Conservation (phyloP, 2,113 vertebrate species). For the Phylloscopus trochilus region DNA sequence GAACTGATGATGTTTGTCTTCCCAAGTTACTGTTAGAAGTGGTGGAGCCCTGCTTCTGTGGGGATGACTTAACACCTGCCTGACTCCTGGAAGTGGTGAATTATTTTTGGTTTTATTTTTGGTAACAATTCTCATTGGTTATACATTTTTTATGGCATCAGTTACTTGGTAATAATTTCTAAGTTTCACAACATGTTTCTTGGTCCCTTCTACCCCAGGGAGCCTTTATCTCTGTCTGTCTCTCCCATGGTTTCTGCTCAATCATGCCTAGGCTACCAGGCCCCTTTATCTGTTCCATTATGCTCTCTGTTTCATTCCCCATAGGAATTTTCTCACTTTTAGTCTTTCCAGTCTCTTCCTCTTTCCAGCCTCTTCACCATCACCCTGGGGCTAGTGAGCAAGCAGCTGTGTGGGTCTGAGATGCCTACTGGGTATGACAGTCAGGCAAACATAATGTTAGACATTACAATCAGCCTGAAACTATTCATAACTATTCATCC, state of each 20-base stretch:
- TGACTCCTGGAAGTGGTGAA: neutral
- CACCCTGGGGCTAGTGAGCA: neutral
- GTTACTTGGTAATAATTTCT: neutral
- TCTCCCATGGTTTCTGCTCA: neutral
- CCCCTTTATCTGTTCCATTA: neutral
- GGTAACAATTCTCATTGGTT: neutral
- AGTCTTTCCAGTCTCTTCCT: neutral
- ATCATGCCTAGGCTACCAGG: neutral
- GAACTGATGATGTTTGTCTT: neutral
- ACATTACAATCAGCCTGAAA: neutral
- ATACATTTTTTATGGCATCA: neutral
- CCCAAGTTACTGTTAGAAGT: neutral
- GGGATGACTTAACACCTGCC: neutral
- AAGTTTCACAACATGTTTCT: neutral
- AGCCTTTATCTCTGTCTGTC: neutral
- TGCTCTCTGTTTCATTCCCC: neutral
- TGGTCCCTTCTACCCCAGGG: neutral
- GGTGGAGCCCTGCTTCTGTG: neutral
- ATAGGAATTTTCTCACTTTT: neutral
- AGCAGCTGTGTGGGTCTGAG: neutral
- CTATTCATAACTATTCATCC: neutral
- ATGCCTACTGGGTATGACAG: neutral
- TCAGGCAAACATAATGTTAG: neutral
- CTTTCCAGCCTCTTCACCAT: neutral
- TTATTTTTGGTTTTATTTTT: neutral